These are phyloP conservation scores for Hydrophis major DNA, from an alignment of 2,797 vertebrate species.

Conservation along the genomic window DNA sequence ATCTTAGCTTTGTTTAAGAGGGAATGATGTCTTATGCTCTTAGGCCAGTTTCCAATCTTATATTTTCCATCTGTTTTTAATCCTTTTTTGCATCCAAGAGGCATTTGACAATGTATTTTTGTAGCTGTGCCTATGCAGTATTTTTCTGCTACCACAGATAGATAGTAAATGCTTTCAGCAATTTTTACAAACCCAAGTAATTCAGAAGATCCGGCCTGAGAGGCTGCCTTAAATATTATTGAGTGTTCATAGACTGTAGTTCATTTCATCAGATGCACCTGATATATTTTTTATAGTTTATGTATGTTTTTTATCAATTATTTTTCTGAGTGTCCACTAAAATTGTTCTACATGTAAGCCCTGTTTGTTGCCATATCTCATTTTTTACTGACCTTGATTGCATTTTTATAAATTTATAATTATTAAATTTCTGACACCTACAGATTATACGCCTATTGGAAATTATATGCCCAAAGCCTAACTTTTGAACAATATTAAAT, in stretches of 20 bases:
- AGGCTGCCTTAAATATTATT: neutral
- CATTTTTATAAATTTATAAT: neutral
- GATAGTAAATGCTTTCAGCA: neutral
- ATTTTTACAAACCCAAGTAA: neutral
- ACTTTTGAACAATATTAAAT: neutral
- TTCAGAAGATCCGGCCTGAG: neutral
- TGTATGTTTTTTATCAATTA: neutral
- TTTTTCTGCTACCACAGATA: neutral
- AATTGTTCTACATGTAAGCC: neutral
- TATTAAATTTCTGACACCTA: neutral
- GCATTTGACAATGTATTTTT: neutral
- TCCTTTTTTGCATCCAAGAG: slow-evolving; percentile 15
- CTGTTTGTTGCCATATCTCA: neutral
- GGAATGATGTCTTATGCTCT: neutral
- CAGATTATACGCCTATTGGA: neutral
- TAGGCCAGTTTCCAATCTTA: neutral
- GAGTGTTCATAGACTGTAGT: neutral
- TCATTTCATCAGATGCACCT: neutral
- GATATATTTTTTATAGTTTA: neutral
- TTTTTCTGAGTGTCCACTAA: neutral
- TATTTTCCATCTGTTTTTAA: slow-evolving; percentile 40
- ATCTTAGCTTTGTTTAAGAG: slow-evolving; percentile 29
- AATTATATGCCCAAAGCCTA: neutral
- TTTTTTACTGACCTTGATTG: neutral
- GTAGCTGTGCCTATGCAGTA: slow-evolving; percentile 16